A percentile compares a stretch with the other conserved stretches of the same genome.
These are phyloP conservation scores for Pachyseris speciosa DNA, from an alignment of 64 coral and sea anemone genomes.

Conservation along the genomic window DNA sequence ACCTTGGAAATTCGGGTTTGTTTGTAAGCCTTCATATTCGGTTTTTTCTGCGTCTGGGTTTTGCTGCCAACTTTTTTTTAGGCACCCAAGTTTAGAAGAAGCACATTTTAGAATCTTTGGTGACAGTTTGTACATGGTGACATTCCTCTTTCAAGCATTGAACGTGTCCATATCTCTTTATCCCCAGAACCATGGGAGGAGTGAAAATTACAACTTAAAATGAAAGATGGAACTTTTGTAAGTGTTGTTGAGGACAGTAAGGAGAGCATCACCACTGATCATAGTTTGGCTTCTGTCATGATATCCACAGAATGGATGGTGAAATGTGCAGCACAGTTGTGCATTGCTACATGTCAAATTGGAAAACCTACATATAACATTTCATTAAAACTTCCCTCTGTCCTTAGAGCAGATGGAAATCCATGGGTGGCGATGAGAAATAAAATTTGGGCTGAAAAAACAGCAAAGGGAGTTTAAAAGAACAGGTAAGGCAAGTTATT, in stretches of 20 bases:
- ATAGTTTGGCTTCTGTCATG: constrained; percentile 72
- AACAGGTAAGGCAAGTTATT: not conserved
- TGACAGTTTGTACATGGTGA: constrained; percentile 31
- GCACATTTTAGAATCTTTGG: constrained; percentile 35
- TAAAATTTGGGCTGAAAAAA: constrained; percentile 69
- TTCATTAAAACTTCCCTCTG: constrained; percentile 69
- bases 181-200: constrained; percentile 72
- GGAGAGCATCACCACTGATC: constrained; percentile 46
- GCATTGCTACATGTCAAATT: constrained; percentile 52
- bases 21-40: constrained; percentile 47
- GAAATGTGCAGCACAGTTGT: constrained; percentile 75
- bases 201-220: constrained; percentile 58
- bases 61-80: constrained; percentile 5
- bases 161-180: constrained; percentile 56
- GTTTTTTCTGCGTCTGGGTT: constrained; percentile 66
- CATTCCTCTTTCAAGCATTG: constrained; percentile 43
- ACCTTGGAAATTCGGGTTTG: constrained; percentile 77
- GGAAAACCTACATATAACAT: not conserved
- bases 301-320: constrained; percentile 88
- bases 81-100: not conserved
- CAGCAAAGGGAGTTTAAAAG: not conserved
- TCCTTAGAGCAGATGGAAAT: constrained; percentile 66
- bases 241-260: constrained; percentile 38
- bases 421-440: constrained; percentile 85
- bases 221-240: constrained; percentile 52